Evolutionary conservation across 2,113 vertebrate genomes (phyloP).

Genomic region (Macaca mulatta): DNA sequence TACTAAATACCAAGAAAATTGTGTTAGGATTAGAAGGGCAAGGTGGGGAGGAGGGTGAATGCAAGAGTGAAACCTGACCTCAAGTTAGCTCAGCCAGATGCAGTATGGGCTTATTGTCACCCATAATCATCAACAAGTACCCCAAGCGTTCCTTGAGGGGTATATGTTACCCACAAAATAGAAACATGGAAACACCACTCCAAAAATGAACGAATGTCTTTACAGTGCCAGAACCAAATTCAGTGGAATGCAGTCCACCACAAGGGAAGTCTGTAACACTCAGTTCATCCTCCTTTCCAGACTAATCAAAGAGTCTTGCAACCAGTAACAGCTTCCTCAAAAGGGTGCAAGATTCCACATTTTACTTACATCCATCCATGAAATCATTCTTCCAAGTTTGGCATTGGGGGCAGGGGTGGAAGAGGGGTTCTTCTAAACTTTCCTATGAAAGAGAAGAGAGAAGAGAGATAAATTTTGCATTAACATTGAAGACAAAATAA

Average conservation of each 20-base stretch:
- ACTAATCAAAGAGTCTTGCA: not conserved
- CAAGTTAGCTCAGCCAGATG: not conserved
- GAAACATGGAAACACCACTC: not conserved
- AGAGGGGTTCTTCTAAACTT: not conserved
- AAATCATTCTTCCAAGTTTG: not conserved
- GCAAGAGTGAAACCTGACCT: not conserved
- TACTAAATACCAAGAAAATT: not conserved
- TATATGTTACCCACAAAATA: not conserved
- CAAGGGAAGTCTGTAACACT: not conserved
- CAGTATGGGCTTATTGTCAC: not conserved
- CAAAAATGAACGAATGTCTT: not conserved
- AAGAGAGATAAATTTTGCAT: not conserved
- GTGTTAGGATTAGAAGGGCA: not conserved
- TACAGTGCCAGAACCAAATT: not conserved
- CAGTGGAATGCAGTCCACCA: not conserved
- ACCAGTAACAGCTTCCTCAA: not conserved
- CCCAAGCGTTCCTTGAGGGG: not conserved
- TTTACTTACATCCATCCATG: not conserved
- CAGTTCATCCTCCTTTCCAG: not conserved
- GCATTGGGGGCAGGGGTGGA: not conserved
- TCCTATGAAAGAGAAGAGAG: not conserved
- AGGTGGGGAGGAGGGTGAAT: not conserved
- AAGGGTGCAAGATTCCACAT: not conserved
- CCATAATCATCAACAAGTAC: not conserved
- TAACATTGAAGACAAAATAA: not conserved